Base-by-base conservation (phyloP, 2,113 vertebrate species). In the Prionailurus viverrinus region DNA sequence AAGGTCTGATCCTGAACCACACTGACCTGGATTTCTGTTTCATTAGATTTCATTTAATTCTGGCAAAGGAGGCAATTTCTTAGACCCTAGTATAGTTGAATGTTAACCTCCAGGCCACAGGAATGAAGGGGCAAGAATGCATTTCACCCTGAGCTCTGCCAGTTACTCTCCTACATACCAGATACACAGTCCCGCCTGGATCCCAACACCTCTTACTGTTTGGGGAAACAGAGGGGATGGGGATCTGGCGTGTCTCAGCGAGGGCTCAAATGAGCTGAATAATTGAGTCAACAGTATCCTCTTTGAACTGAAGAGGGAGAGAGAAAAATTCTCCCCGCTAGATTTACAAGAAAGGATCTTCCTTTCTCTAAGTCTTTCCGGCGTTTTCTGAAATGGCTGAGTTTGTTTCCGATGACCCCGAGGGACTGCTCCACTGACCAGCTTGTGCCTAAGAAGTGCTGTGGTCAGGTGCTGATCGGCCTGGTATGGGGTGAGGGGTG, bases 11-110 rank as follows among this genome's bases (percentile, higher is more conserved):
- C 89, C 92, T 97, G 98, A 98, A 97, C 78, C 55, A 63, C 14
- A 41, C 80, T 98, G 2, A 94, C 95, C 92, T 98, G 94, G 88
- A 96, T 97, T 98, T 89, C 97, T 98, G 89, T 97, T 98, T 97
- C 4, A 16, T 96, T 97, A 97, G 89, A 85, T 90, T 95, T 95
- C 88, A 93, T 97, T 97, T 98, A 97, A 96, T 94, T 97, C 98
- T 91, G 92, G 95, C 82, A 97, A 96, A 7, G 85, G 63, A 96
- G 78, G 95, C 73, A 93, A 97, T 97, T 97, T 97, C 93, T 74
- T 94, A 97, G 85, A 93, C 80, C 81, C 78, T 74, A 12, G 48
- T 79, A 94, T 91, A 95, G 71, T 96, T 91, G 81, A 82, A 73
- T 93, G 81, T 96, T 95, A 97, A 97, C 92, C 93, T 97, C 61